Conservation (phyloP, 2,888 invertebrate genomes). For the Tortricodes alternella region DNA sequence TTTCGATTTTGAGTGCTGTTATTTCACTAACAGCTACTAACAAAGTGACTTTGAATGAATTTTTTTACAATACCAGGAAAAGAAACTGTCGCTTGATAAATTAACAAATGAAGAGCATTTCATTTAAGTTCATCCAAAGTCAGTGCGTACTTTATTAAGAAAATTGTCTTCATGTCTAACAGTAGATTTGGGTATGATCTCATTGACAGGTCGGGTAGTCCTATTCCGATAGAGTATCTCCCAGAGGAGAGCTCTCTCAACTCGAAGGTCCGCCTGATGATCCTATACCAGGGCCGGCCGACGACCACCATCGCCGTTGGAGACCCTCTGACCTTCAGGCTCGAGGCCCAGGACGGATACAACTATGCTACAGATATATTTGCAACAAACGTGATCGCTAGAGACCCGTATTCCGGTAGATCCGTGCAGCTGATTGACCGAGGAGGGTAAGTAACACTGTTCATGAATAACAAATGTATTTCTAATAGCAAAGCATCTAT, state of each 20-base stretch:
- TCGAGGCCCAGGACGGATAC: slow-evolving; percentile 95
- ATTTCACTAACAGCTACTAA: slow-evolving; percentile 82
- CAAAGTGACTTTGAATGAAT: slow-evolving; percentile 73
- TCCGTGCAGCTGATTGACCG: slow-evolving; percentile 95
- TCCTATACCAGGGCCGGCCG: slow-evolving; percentile 94
- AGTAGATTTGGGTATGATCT: slow-evolving; percentile 73
- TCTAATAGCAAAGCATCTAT: slow-evolving; percentile 7
- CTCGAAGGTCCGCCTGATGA: slow-evolving; percentile 92
- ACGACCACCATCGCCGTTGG: slow-evolving; percentile 97
- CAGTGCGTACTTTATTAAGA: slow-evolving; percentile 36
- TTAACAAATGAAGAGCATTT: not conserved
- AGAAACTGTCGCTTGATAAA: not conserved
- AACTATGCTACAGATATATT: slow-evolving; percentile 95
- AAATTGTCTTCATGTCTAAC: slow-evolving; percentile 64
- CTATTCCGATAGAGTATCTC: slow-evolving; percentile 95
- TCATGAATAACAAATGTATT: no score
- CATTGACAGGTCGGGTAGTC: slow-evolving; percentile 91
- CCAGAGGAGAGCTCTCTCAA: slow-evolving; percentile 96
- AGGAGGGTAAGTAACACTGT: slow-evolving; percentile 86
- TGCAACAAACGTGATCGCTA: slow-evolving; percentile 95
- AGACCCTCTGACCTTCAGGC: slow-evolving; percentile 93
- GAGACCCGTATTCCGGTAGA: slow-evolving; percentile 95
- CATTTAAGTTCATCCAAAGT: slow-evolving; percentile 67
- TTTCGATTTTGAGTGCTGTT: slow-evolving; percentile 73
- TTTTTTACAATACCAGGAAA: slow-evolving; percentile 30